phyloP scores from a whole-genome alignment of 2,888 invertebrate genomes.

The Iphiclides podalirius region DNA sequence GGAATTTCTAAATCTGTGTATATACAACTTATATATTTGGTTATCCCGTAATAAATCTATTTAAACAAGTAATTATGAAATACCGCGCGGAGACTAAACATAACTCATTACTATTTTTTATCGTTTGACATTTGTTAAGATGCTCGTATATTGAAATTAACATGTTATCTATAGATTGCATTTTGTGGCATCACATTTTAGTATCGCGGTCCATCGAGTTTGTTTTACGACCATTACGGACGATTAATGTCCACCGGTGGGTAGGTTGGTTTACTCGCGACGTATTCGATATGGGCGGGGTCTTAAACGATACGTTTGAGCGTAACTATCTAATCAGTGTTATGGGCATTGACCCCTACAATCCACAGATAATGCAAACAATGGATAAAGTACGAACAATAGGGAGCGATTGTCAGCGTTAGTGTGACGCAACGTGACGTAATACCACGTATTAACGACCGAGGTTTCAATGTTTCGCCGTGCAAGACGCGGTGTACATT shows the following conservation, averaged over 20 bases:
- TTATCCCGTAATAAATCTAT: too few relatives aligned
- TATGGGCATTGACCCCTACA: conserved; percentile 21
- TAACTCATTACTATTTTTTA: conserved; percentile 5
- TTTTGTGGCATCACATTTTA: conserved; percentile 58
- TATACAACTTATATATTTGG: too few relatives aligned
- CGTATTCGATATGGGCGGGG: conserved; percentile 39
- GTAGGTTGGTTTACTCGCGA: conserved; percentile 56
- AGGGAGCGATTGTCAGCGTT: conserved; percentile 7
- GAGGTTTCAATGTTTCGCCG: too few relatives aligned
- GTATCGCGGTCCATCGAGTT: conserved; percentile 39
- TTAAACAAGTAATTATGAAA: conserved; percentile 17
- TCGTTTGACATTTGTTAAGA: conserved; percentile 16
- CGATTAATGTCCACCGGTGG: conserved; percentile 62
- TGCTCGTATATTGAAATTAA: conserved; percentile 46
- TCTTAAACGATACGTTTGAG: conserved; percentile 40
- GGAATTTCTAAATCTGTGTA: too few relatives aligned
- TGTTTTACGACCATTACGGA: conserved; percentile 54
- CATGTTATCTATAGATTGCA: conserved; percentile 44
- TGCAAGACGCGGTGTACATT: too few relatives aligned
- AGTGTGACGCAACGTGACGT: conserved; percentile 2
- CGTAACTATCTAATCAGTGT: conserved; percentile 38
- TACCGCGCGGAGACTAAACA: conserved; percentile 4
- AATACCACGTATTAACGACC: too few relatives aligned
- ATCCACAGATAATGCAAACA: conserved; percentile 9
- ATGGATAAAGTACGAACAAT: conserved; percentile 27